phyloP scores from a whole-genome alignment of 23 tunicate species.

The Phallusia fumigata region DNA sequence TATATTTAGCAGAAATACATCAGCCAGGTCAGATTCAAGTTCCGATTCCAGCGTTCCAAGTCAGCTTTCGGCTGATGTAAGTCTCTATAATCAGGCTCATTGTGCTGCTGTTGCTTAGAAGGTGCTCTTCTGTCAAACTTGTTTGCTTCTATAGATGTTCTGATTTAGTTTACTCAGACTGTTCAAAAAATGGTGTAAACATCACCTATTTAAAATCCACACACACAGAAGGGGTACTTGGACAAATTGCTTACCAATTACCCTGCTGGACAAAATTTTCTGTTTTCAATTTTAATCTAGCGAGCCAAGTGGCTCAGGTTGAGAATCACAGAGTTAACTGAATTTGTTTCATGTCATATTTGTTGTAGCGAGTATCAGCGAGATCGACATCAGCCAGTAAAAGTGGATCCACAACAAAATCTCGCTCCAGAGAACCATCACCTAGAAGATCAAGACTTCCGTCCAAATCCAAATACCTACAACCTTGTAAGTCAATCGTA shows the following conservation, averaged over 20 bases:
- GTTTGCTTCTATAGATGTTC: no score
- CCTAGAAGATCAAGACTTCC: constrained; percentile 15
- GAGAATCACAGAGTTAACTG: no score
- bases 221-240: no score
- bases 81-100: not conserved
- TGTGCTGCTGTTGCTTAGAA: no score
- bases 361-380: not conserved
- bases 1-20: constrained; percentile 1
- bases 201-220: no score
- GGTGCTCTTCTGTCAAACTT: no score
- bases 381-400: constrained; percentile 4
- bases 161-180: no score
- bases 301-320: no score
- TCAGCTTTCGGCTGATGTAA: constrained; percentile 33
- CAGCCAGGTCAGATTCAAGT: constrained; percentile 51
- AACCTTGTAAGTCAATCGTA: not conserved
- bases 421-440: not conserved
- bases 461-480: constrained; percentile 11
- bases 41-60: constrained; percentile 36
- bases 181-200: no score
- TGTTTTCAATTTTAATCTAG: no score
- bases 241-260: no score
- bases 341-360: not conserved
- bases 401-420: not conserved
- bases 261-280: no score